phyloP scores from a whole-genome alignment of 2,797 vertebrate genomes.

The Alauda arvensis region DNA sequence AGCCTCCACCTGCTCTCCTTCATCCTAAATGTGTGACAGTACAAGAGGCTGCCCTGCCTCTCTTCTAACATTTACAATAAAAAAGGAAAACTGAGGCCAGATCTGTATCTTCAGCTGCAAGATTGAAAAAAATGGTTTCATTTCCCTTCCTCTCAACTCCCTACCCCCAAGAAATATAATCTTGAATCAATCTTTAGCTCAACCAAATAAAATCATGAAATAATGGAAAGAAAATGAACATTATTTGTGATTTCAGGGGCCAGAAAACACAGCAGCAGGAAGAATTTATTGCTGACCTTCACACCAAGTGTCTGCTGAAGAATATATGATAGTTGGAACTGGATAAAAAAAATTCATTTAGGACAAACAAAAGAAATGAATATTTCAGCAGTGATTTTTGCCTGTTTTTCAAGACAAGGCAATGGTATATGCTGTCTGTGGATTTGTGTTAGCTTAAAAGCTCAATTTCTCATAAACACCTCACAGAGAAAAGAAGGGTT shows the following conservation, averaged over 20 bases:
- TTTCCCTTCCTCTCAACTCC: constrained; percentile 5
- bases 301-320: background rate
- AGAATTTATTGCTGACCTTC: constrained; percentile 55
- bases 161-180: background rate
- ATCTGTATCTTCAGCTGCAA: background rate
- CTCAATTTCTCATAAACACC: background rate
- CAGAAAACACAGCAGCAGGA: constrained; percentile 14
- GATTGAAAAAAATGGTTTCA: background rate
- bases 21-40: background rate
- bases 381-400: background rate
- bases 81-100: background rate
- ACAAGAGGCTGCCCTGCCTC: background rate
- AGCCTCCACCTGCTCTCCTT: background rate
- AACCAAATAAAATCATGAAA: constrained; percentile 25
- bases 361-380: background rate
- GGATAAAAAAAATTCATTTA: constrained; percentile 15
- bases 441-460: background rate
- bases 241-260: constrained; percentile 11
- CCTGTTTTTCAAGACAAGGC: background rate
- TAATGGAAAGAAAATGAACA: constrained; percentile 43
- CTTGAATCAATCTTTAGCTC: constrained; percentile 17
- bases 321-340: background rate
- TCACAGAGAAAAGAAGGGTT: background rate
- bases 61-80: background rate
- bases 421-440: background rate